These are phyloP conservation scores for Anastatus disparis DNA, from an alignment of 1,140 invertebrate species.

Conservation along the genomic window DNA sequence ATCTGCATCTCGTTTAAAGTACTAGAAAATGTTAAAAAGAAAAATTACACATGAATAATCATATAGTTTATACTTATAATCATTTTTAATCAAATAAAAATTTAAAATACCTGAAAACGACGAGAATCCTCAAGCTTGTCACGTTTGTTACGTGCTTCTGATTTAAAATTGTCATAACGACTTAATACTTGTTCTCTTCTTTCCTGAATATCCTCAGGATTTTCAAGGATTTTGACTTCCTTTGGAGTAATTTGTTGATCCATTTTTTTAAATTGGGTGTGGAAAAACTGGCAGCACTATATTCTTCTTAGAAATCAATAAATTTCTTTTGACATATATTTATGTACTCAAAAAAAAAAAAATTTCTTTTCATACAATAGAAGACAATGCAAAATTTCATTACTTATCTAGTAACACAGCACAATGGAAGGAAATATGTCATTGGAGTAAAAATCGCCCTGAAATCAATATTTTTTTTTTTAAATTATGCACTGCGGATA, in stretches of 20 bases:
- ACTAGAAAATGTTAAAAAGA: conserved; percentile 73
- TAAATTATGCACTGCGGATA: no score
- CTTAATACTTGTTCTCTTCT: conserved; percentile 87
- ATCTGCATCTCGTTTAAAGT: conserved; percentile 99
- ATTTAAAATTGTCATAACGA: conserved; percentile 94
- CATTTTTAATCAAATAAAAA: background rate
- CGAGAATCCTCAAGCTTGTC: conserved; percentile 98
- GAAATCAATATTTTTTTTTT: no score
- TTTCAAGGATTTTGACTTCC: conserved; percentile 98
- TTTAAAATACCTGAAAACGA: conserved; percentile 76
- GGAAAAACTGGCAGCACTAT: background rate
- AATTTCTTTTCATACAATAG: no score
- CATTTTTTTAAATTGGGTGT: conserved; percentile 70
- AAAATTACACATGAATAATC: conserved; percentile 6
- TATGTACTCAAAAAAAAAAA: no score
- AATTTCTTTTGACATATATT: no score
- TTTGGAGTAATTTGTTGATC: conserved; percentile 89
- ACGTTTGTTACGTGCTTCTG: conserved; percentile 90
- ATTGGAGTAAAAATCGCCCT: no score
- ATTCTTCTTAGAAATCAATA: conserved; percentile 1
- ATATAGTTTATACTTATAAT: conserved; percentile 9
- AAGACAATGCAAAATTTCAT: no score
- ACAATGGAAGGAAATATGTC: no score
- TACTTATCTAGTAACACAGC: no score
- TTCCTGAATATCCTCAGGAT: conserved; percentile 98